Evolutionary conservation across 2,888 invertebrate genomes (phyloP).

Genomic region (Cloeon dipterum): DNA sequence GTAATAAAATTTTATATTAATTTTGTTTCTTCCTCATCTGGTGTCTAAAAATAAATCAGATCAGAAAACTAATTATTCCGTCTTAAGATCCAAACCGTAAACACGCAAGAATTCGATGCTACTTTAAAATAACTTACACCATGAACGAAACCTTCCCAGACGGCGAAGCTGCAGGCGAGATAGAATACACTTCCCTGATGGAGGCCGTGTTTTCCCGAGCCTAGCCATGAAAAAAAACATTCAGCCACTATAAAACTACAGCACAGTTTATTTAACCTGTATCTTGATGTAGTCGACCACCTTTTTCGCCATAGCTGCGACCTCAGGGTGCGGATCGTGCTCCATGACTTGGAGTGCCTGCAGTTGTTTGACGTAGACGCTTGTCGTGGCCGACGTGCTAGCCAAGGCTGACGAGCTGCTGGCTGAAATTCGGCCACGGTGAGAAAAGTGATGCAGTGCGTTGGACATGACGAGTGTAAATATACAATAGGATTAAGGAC

Average conservation of each 20-base stretch:
- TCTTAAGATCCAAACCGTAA: too few relatives aligned
- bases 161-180: constrained; percentile 31
- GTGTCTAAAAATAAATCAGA: too few relatives aligned
- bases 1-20: too few relatives aligned
- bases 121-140: constrained; percentile 13
- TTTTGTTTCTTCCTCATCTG: too few relatives aligned
- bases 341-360: constrained; percentile 50
- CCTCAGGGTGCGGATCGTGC: constrained; percentile 70
- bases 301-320: constrained; percentile 51
- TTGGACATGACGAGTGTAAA: too few relatives aligned
- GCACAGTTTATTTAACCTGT: constrained; percentile 29
- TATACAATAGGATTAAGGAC: too few relatives aligned
- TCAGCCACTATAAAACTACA: constrained; percentile 1
- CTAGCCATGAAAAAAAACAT: constrained; percentile 10
- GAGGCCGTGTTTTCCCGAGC: constrained; percentile 19
- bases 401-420: constrained; percentile 13
- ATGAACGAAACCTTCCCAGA: constrained; percentile 28
- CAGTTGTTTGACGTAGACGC: constrained; percentile 82
- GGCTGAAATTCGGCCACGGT: constrained; percentile 13
- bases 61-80: too few relatives aligned
- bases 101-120: neutral
- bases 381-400: constrained; percentile 20
- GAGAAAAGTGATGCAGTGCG: too few relatives aligned
- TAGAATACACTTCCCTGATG: constrained; percentile 20
- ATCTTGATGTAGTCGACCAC: constrained; percentile 55